Evolutionary conservation across 2,888 invertebrate species (phyloP), one percentile per base, ranked within the genome.

Genomic region (Apomyelois bistriatella): DNA sequence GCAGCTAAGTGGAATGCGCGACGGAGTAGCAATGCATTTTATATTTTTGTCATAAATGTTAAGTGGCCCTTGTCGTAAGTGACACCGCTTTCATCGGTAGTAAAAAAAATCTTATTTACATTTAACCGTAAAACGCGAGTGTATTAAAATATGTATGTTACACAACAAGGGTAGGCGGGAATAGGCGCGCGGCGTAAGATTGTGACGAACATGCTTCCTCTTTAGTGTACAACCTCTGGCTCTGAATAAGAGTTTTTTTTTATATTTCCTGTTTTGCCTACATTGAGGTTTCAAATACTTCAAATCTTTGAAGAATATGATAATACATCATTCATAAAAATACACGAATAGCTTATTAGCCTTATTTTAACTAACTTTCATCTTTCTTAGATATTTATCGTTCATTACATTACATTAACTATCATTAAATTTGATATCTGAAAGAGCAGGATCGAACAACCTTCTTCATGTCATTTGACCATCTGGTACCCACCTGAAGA

Each of bases 1-100:
- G 49, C 49, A 49, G 8, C 38, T 37, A 30, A 40, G 22, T 49
- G 40, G 17, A 22, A 37, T 48, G 37, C 37, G 37, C 48, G 37
- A 13, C 48, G 12, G 17, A 37, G 37, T 13, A 37, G 48, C 37
- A 48, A 48, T 48, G 48, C 37, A 48, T 37, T 48, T 48, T 48
- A 13, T 37, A 37, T 36, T 16, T 48, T 42, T 28, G 28, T 28
- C 28, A 42, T 42, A 28, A 42, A 42, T 12, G 12, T 28, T 13
- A 13, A 43, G 30, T 43, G 43, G 4, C 12, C 9, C 43, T 43
- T 43, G 9, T 30, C 30, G 30, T 43, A 30, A 43, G 43, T 28
- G 43, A 43, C 30, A 30, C 43, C 9, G 30, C 43, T 41, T 41
- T 41, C 41, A 17, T 41, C n/a, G 6, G 43, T 15, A 30, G 43